Conservation (phyloP, 2,113 vertebrate species). For the Paradoxurus hermaphroditus region DNA sequence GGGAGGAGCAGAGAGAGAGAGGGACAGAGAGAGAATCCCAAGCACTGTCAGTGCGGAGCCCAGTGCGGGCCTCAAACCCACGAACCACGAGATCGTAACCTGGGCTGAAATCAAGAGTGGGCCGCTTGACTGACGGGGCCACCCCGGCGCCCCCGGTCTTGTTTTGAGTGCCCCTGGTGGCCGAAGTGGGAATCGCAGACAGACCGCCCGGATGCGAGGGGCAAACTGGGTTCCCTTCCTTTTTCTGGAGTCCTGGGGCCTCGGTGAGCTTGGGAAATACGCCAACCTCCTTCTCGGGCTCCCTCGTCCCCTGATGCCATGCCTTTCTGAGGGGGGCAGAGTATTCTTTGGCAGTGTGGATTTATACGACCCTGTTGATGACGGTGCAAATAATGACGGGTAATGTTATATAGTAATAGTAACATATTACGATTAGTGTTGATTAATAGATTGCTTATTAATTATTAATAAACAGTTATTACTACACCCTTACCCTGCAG, state of each 20-base stretch:
- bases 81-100: too few relatives aligned
- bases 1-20: too few relatives aligned
- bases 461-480: too few relatives aligned
- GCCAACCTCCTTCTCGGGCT: background rate
- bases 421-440: background rate
- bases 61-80: too few relatives aligned
- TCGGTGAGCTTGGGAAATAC: background rate
- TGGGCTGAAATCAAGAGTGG: too few relatives aligned
- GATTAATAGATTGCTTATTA: too few relatives aligned
- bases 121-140: too few relatives aligned
- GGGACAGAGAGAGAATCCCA: too few relatives aligned
- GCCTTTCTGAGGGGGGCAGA: background rate
- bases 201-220: fast-evolving
- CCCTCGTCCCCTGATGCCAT: background rate
- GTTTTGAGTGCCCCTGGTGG: background rate
- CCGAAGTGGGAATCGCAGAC: background rate
- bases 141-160: background rate
- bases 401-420: background rate
- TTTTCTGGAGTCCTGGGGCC: background rate
- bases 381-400: background rate
- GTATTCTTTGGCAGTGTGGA: background rate
- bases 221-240: background rate
- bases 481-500: background rate
- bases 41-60: too few relatives aligned
- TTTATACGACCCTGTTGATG: background rate